A percentile compares a stretch with the other conserved stretches of the same genome.
Evolutionary conservation across 2,113 vertebrate genomes (phyloP).

Genomic region (Synchiropus splendidus): DNA sequence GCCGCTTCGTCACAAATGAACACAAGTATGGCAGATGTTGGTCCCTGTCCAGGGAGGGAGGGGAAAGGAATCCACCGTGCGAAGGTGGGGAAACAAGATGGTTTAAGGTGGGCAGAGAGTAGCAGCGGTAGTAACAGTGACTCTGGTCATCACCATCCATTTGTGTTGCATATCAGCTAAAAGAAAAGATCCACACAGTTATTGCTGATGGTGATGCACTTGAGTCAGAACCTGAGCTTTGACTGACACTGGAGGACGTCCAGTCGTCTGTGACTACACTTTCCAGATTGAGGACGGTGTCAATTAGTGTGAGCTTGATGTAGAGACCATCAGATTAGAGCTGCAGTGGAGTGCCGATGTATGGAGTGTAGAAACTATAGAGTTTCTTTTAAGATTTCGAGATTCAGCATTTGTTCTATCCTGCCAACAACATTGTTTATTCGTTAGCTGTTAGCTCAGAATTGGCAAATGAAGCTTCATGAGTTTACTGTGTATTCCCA

Average conservation of each 20-base stretch:
- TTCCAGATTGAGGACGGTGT: no score
- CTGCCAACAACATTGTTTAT: no score
- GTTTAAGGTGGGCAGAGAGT: slow-evolving; percentile 23
- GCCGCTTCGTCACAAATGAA: slow-evolving; percentile 67
- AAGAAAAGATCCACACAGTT: slow-evolving; percentile 21
- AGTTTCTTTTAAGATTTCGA: no score
- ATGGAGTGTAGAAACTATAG: slow-evolving; percentile 33
- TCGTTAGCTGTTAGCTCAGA: no score
- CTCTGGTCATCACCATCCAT: slow-evolving; percentile 17
- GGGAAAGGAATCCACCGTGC: slow-evolving; percentile 1
- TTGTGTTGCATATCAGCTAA: slow-evolving; percentile 24
- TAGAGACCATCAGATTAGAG: neutral
- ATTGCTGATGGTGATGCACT: slow-evolving; percentile 49
- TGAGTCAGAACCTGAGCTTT: slow-evolving; percentile 51
- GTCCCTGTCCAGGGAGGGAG: slow-evolving; percentile 54
- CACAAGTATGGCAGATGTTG: slow-evolving; percentile 66
- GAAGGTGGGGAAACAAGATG: slow-evolving; percentile 15
- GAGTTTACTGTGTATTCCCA: no score
- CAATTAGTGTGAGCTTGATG: no score
- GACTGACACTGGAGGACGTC: neutral
- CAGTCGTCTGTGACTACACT: no score
- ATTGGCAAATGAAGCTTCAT: no score
- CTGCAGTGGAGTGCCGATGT: slow-evolving; percentile 30
- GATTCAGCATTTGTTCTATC: no score
- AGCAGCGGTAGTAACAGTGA: slow-evolving; percentile 16